phyloP scores from a whole-genome alignment of 2,113 vertebrate species.

The Dromiciops gliroides region DNA sequence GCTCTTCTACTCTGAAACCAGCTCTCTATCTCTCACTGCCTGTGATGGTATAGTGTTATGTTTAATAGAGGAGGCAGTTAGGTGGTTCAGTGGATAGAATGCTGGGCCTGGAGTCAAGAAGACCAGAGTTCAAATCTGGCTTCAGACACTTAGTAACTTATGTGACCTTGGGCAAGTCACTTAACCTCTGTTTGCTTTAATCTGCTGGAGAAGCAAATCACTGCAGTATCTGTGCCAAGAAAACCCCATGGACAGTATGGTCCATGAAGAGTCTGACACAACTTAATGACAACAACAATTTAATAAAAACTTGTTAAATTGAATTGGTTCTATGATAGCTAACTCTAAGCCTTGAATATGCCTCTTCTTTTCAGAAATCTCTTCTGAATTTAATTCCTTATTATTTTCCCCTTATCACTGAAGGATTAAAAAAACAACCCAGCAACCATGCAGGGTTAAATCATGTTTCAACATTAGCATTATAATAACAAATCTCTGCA shows the following conservation, averaged over 20 bases:
- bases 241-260: neutral
- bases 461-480: constrained; percentile 35
- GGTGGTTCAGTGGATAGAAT: neutral
- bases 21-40: neutral
- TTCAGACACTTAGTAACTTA: neutral
- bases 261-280: neutral
- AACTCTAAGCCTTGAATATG: neutral
- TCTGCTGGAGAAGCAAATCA: neutral
- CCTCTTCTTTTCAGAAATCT: neutral
- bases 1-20: too few relatives aligned
- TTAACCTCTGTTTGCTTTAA: neutral
- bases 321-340: neutral
- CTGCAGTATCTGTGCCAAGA: neutral
- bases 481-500: constrained; percentile 16
- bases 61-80: neutral
- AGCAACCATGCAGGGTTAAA: neutral
- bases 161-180: neutral
- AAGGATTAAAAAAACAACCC: neutral
- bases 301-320: neutral
- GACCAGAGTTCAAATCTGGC: neutral
- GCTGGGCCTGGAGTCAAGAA: neutral
- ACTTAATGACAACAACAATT: neutral
- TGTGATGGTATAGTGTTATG: neutral
- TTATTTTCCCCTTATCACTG: neutral
- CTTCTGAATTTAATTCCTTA: neutral